Evolutionary conservation across 1,140 invertebrate species (phyloP), one percentile per base, ranked within the genome.

Genomic region (Pectinophora gossypiella): DNA sequence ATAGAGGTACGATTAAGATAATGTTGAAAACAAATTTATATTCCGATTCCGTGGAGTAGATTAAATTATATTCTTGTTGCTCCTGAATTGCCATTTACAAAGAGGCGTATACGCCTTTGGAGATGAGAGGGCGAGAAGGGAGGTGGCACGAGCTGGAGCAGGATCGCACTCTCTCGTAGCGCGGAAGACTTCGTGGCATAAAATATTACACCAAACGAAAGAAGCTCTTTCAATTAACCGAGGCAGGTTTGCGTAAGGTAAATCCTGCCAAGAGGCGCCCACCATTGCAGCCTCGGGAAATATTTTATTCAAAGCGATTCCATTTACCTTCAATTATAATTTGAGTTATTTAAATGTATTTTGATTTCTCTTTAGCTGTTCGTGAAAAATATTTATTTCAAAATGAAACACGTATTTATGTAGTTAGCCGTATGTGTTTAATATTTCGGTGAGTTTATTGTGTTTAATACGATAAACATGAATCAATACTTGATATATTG

Each of bases 171-270:
- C 54, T 56, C 62, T 61, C 55, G 49, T 58, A 56, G 51, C 46
- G 56, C 49, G 59, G 51, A 64, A 66, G 68, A 68, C 72, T 67
- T 57, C 63, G 64, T 61, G 62, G 68, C 67, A 74, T 80, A 81
- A 84, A 86, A 80, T 84, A 84, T 86, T 79, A 83, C 72, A 69
- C 69, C 72, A 77, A 76, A 77, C 72, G 80, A 83, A 82, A 83
- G 75, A 76, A 80, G 78, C 77, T 82, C 76, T 84, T 84, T 83
- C 78, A 84, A 84, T 86, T 86, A 86, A 80, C 71, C 57, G 76
- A 77, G 75, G 71, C 72, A 76, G 72, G 76, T 84, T 82, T 74
- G 77, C 74, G 74, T 77, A 76, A 83, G 69, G 74, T 73, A 82
- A 81, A 82, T 78, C 72, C 65, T 70, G 65, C 68, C 59, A 75